Conservation (phyloP, 2,113 vertebrate genomes). For the Galeopterus variegatus region DNA sequence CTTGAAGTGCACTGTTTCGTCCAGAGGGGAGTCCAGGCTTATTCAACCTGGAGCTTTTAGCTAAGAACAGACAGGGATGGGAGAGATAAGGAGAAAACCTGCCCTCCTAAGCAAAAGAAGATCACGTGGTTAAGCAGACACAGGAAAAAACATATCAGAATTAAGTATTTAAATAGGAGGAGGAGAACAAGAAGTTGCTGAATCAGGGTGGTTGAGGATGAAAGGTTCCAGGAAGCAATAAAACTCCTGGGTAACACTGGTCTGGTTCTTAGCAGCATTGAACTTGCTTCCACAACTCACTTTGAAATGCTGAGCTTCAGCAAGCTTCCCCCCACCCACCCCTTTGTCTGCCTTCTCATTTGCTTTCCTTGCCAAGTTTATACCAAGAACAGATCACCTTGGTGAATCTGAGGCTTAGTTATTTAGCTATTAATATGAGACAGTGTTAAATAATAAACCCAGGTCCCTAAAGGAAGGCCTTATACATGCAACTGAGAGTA, state of each 20-base stretch:
- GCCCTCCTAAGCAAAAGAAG: conserved; percentile 9
- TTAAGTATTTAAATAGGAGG: conserved; percentile 40
- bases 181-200: conserved; percentile 3
- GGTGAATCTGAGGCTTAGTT: conserved; percentile 13
- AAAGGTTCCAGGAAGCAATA: conserved; percentile 41
- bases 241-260: conserved; percentile 22
- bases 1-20: conserved; percentile 9
- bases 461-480: conserved; percentile 23
- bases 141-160: conserved; percentile 26
- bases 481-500: conserved; percentile 7
- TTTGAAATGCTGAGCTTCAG: neutral
- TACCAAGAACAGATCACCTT: conserved; percentile 5
- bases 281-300: neutral
- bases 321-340: neutral
- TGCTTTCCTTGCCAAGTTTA: conserved; percentile 54
- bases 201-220: neutral
- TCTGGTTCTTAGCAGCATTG: neutral
- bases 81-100: conserved; percentile 67
- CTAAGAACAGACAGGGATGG: conserved; percentile 40
- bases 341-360: conserved; percentile 39
- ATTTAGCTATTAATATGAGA: conserved; percentile 55
- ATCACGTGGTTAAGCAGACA: conserved; percentile 62
- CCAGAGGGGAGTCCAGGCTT: neutral
- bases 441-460: conserved; percentile 45
- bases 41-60: conserved; percentile 43